A percentile compares a stretch with the other conserved stretches of the same genome.
These are phyloP conservation scores for Andrena chrysosceles DNA, from an alignment of 2,888 invertebrate species.

Conservation along the genomic window DNA sequence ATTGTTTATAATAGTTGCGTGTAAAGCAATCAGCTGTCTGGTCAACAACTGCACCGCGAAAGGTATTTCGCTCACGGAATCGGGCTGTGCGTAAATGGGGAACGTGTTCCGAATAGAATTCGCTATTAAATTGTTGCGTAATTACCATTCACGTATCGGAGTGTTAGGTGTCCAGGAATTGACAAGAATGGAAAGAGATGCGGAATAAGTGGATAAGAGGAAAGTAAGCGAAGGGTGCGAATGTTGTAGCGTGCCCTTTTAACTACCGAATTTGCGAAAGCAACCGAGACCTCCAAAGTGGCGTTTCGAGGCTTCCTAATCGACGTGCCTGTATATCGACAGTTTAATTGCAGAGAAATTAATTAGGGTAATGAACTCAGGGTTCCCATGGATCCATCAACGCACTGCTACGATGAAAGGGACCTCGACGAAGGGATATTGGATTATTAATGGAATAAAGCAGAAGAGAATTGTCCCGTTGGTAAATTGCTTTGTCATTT, in stretches of 20 bases:
- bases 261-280: not conserved
- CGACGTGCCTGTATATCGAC: constrained; percentile 7
- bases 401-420: not conserved
- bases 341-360: constrained; percentile 19
- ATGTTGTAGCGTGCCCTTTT: not conserved
- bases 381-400: not conserved
- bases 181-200: not conserved
- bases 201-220: not conserved
- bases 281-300: not conserved
- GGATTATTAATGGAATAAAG: constrained; percentile 22
- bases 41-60: not conserved
- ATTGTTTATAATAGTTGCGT: not conserved
- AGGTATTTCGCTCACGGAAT: not conserved
- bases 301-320: constrained; percentile 3
- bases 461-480: not conserved
- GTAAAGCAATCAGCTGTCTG: not conserved
- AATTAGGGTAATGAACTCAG: constrained; percentile 19
- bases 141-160: not conserved
- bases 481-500: not conserved
- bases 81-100: not conserved
- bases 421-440: constrained; percentile 6
- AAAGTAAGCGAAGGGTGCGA: not conserved
- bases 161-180: not conserved
- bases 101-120: not conserved
- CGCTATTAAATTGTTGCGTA: not conserved